These are phyloP conservation scores for Drosophila pseudotakahashii DNA, from an alignment of 2,888 invertebrate species.

Conservation along the genomic window DNA sequence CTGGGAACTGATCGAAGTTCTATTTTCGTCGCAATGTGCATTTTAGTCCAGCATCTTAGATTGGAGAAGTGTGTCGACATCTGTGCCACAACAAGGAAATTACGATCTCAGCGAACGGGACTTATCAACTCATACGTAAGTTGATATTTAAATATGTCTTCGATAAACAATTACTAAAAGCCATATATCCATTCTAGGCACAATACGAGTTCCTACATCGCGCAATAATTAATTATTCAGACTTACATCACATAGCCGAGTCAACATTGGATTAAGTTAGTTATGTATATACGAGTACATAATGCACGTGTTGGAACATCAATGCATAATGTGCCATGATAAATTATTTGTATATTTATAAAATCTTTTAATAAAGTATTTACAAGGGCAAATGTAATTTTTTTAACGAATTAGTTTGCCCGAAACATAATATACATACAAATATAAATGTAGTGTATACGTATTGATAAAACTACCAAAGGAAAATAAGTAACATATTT, in stretches of 20 bases:
- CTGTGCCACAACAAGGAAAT: slow-evolving; percentile 92
- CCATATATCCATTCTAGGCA: slow-evolving; percentile 86
- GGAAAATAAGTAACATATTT: slow-evolving; percentile 75
- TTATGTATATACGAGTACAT: slow-evolving; percentile 52
- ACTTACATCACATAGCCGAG: slow-evolving; percentile 90
- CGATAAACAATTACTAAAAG: not conserved
- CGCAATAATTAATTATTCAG: slow-evolving; percentile 95
- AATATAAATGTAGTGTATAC: slow-evolving; percentile 73
- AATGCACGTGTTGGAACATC: slow-evolving; percentile 26
- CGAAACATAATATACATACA: slow-evolving; percentile 64
- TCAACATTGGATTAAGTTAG: slow-evolving; percentile 66
- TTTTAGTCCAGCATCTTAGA: slow-evolving; percentile 92
- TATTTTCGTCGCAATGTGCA: slow-evolving; percentile 94
- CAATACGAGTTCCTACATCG: slow-evolving; percentile 97
- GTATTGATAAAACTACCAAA: slow-evolving; percentile 75
- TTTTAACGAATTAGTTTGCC: slow-evolving; percentile 70
- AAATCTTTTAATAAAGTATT: slow-evolving; percentile 48
- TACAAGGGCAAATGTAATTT: slow-evolving; percentile 59
- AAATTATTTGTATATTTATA: slow-evolving; percentile 52
- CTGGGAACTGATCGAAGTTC: slow-evolving; percentile 95
- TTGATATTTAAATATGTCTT: not conserved
- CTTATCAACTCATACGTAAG: slow-evolving; percentile 90
- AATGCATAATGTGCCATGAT: slow-evolving; percentile 38
- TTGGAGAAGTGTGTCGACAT: slow-evolving; percentile 94
- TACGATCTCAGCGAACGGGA: slow-evolving; percentile 92